A percentile compares a stretch with the other conserved stretches of the same genome.
Conservation (phyloP, 35 echinoderm and acorn worm genomes). For the Ophiothrix spiculata region DNA sequence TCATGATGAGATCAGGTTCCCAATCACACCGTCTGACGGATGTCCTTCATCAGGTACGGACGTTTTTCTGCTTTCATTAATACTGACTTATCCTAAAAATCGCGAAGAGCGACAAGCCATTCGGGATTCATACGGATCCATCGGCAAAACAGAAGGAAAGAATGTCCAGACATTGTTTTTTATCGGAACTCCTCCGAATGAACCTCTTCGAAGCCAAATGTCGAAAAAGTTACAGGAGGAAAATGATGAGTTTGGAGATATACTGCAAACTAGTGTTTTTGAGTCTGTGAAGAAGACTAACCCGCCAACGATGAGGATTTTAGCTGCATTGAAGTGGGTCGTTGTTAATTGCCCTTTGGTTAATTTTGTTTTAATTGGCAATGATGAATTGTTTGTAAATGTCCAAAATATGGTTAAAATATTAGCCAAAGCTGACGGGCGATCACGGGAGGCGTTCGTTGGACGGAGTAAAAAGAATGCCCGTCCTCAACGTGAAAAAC, state of each 20-base stretch:
- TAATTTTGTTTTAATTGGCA: slow-evolving; percentile 67
- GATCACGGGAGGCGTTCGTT: slow-evolving; percentile 37
- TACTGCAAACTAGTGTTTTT: slow-evolving; percentile 45
- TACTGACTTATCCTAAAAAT: slow-evolving; percentile 42
- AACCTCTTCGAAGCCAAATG: not conserved
- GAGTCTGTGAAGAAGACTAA: slow-evolving; percentile 46
- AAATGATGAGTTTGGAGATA: slow-evolving; percentile 30
- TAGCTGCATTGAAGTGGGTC: slow-evolving; percentile 65
- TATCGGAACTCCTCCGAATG: not conserved
- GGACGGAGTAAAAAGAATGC: slow-evolving; percentile 66
- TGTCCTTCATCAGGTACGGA: slow-evolving; percentile 16
- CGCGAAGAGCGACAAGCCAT: slow-evolving; percentile 37
- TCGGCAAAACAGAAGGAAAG: not conserved
- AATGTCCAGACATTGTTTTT: slow-evolving; percentile 1
- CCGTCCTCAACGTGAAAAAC: slow-evolving; percentile 35
- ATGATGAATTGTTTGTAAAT: slow-evolving; percentile 73
- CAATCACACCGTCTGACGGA: slow-evolving; percentile 8
- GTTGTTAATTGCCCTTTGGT: slow-evolving; percentile 44
- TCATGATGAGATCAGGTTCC: slow-evolving; percentile 31
- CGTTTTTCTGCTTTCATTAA: slow-evolving; percentile 36
- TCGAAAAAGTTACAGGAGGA: slow-evolving; percentile 23
- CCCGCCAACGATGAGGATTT: slow-evolving; percentile 44
- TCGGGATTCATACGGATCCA: slow-evolving; percentile 15
- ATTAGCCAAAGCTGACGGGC: slow-evolving; percentile 36
- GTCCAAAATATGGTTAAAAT: slow-evolving; percentile 40